Conservation (phyloP, 2,113 vertebrate species). For the Corythoichthys haematopterus region DNA sequence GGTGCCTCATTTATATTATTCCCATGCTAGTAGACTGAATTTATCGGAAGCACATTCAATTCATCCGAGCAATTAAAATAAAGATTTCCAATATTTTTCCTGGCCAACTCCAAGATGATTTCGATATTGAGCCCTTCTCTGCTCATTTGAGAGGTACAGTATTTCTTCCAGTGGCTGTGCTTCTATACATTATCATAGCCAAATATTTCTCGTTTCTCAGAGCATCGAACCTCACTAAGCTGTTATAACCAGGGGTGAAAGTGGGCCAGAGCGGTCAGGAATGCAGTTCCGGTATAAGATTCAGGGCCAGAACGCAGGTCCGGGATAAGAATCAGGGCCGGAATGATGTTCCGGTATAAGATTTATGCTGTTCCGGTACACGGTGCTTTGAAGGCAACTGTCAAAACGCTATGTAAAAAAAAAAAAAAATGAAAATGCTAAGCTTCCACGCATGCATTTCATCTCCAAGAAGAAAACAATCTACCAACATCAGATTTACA, state of each 20-base stretch:
- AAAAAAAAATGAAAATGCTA: too few relatives aligned
- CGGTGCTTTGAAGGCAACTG: too few relatives aligned
- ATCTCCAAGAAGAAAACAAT: too few relatives aligned
- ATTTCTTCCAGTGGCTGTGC: conserved; percentile 52
- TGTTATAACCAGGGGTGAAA: conserved; percentile 43
- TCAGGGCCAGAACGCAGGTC: too few relatives aligned
- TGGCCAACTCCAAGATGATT: conserved; percentile 63
- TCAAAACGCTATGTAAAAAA: too few relatives aligned
- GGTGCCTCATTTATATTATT: conserved; percentile 63
- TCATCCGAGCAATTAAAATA: conserved; percentile 71
- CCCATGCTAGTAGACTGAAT: conserved; percentile 51
- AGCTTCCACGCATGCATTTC: too few relatives aligned
- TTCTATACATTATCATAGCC: conserved; percentile 64
- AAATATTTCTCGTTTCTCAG: conserved; percentile 48
- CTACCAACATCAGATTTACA: too few relatives aligned
- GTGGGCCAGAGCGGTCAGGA: too few relatives aligned
- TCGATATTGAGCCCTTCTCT: conserved; percentile 55
- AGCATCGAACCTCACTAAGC: conserved; percentile 47
- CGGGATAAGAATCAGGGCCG: too few relatives aligned
- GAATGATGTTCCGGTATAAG: too few relatives aligned
- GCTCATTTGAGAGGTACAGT: conserved; percentile 44
- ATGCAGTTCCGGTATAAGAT: too few relatives aligned
- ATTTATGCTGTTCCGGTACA: too few relatives aligned
- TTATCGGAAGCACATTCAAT: conserved; percentile 62
- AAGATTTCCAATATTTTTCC: conserved; percentile 61